phyloP scores from a whole-genome alignment of 2,797 vertebrate species.

The Petrocephalus schoutedeni region DNA sequence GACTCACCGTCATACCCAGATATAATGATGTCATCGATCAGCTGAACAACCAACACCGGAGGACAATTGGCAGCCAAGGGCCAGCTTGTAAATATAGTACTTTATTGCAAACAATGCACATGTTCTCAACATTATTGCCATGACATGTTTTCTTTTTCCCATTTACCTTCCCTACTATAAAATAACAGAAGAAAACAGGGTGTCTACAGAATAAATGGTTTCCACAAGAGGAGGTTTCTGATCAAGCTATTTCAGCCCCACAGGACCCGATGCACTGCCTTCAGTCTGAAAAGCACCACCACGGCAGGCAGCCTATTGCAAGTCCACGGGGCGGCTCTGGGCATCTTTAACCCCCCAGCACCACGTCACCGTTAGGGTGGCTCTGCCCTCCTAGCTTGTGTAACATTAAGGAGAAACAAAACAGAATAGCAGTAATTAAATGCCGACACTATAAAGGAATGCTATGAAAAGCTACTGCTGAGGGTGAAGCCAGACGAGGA shows the following conservation, averaged over 20 bases:
- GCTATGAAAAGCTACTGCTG: conserved; percentile 38
- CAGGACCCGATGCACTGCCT: background rate
- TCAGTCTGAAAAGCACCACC: background rate
- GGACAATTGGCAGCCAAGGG: conserved; percentile 47
- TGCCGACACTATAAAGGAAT: conserved; percentile 53
- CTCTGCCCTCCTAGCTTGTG: conserved; percentile 44
- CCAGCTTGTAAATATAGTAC: conserved; percentile 59
- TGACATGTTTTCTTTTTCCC: conserved; percentile 52
- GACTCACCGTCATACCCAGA: conserved; percentile 45
- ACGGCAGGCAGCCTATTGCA: background rate
- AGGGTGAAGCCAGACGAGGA: conserved; percentile 26
- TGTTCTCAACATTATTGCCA: conserved; percentile 54
- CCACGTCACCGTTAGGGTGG: conserved; percentile 45
- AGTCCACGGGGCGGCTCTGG: background rate
- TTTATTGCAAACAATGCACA: conserved; percentile 70
- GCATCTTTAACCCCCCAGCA: conserved; percentile 54
- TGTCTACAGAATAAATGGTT: conserved; percentile 49
- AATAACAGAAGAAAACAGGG: conserved; percentile 52
- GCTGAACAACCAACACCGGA: conserved; percentile 42
- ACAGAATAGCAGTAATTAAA: background rate
- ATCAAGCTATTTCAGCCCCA: background rate
- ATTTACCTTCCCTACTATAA: conserved; percentile 34
- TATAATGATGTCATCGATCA: background rate
- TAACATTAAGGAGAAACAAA: conserved; percentile 1
- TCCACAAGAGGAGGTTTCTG: background rate